phyloP scores from a whole-genome alignment of 1,140 invertebrate species.

The Manduca sexta region DNA sequence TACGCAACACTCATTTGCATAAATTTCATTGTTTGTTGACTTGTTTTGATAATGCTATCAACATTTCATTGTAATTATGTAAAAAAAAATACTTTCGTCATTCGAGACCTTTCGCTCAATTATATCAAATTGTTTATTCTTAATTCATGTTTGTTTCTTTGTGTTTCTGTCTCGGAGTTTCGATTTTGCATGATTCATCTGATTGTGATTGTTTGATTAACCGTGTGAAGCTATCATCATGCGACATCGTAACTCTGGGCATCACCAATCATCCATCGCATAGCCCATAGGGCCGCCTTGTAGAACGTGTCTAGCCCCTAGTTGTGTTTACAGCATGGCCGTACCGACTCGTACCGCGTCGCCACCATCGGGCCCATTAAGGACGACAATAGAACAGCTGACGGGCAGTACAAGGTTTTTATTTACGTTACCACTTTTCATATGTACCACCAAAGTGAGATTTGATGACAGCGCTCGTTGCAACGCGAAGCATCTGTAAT shows the following conservation, averaged over 20 bases:
- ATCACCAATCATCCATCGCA: slow-evolving; percentile 48
- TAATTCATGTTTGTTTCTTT: slow-evolving; percentile 2
- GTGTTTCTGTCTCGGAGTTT: slow-evolving; percentile 10
- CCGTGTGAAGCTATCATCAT: slow-evolving; percentile 9
- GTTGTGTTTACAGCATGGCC: slow-evolving; percentile 87
- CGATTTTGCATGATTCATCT: slow-evolving; percentile 24
- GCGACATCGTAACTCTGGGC: slow-evolving; percentile 25
- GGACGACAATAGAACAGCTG: slow-evolving; percentile 95
- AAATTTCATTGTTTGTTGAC: too few relatives aligned
- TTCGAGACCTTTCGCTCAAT: not conserved
- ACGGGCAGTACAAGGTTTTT: slow-evolving; percentile 92
- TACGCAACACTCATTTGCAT: too few relatives aligned
- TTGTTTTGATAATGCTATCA: too few relatives aligned
- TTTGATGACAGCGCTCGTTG: slow-evolving; percentile 26
- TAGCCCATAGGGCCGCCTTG: slow-evolving; percentile 60
- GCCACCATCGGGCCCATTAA: slow-evolving; percentile 90
- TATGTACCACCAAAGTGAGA: slow-evolving; percentile 31
- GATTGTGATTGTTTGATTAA: not conserved
- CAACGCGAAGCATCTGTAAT: not conserved
- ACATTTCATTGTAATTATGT: too few relatives aligned
- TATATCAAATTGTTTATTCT: not conserved
- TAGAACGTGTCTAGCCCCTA: slow-evolving; percentile 72
- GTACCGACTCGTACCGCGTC: slow-evolving; percentile 94
- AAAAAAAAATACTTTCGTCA: not conserved
- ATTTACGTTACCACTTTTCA: slow-evolving; percentile 65